These are phyloP conservation scores for Melanostoma scalare DNA, from an alignment of 2,888 invertebrate genomes.

Conservation along the genomic window DNA sequence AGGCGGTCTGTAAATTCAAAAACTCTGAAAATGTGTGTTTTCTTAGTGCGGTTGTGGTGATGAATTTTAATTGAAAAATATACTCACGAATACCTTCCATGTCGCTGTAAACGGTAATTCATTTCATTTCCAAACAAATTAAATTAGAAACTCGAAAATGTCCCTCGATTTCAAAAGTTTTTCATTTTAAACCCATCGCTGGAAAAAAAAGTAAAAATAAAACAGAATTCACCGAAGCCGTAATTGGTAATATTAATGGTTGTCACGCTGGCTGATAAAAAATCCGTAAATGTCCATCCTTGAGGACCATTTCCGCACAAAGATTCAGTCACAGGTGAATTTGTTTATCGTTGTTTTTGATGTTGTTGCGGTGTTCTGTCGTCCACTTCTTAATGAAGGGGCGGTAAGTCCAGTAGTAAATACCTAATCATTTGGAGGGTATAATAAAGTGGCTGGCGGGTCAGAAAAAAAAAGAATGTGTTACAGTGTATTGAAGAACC, in stretches of 20 bases:
- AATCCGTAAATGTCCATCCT: conserved; percentile 25
- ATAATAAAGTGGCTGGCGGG: conserved; percentile 20
- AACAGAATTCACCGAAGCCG: conserved; percentile 8
- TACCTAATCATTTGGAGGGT: conserved; percentile 2
- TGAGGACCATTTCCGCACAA: conserved; percentile 11
- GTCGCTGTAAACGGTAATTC: no score
- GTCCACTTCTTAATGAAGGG: conserved; percentile 27
- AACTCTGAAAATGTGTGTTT: conserved; percentile 16
- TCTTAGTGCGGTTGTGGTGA: conserved; percentile 16
- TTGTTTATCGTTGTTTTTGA: not conserved
- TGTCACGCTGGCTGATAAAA: conserved; percentile 18
- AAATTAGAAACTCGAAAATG: not conserved
- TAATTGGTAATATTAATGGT: conserved; percentile 45
- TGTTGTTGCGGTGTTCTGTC: not conserved
- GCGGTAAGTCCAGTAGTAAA: conserved; percentile 16
- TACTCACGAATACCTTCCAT: not conserved
- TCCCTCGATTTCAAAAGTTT: no score
- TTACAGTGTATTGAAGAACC: conserved; percentile 8
- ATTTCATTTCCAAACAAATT: no score
- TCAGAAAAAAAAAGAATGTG: conserved; percentile 4
- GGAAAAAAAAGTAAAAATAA: conserved; percentile 2
- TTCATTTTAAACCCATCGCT: no score
- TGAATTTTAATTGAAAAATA: conserved; percentile 20
- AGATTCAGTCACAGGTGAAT: conserved; percentile 10
- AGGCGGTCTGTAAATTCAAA: conserved; percentile 6